phyloP scores from a whole-genome alignment of 1,140 invertebrate species.

The Achroia grisella region DNA sequence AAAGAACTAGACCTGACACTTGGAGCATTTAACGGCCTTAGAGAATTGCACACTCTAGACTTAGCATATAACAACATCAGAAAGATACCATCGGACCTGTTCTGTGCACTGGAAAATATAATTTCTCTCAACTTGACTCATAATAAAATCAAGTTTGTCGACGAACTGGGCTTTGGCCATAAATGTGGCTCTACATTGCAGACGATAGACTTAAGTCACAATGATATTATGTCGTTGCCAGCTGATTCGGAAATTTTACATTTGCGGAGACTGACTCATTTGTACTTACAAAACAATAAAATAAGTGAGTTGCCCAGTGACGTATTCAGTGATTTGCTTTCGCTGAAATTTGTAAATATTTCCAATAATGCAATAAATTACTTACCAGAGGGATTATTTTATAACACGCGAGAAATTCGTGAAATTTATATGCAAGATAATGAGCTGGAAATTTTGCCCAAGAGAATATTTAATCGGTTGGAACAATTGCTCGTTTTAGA shows the following conservation, averaged over 20 bases:
- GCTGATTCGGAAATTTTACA: conserved; percentile 80
- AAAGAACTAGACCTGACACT: conserved; percentile 77
- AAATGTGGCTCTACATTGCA: conserved; percentile 76
- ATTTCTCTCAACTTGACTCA: conserved; percentile 84
- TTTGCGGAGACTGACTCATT: conserved; percentile 79
- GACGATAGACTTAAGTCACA: conserved; percentile 81
- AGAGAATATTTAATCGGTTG: conserved; percentile 79
- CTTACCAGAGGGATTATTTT: conserved; percentile 82
- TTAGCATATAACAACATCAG: conserved; percentile 83
- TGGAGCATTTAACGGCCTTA: conserved; percentile 77
- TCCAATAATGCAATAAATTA: conserved; percentile 83
- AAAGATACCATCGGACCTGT: conserved; percentile 79
- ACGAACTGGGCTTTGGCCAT: conserved; percentile 78
- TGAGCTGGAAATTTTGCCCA: conserved; percentile 81
- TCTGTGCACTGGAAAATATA: conserved; percentile 82
- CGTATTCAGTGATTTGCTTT: conserved; percentile 79
- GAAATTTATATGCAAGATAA: conserved; percentile 85
- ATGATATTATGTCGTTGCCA: conserved; percentile 79
- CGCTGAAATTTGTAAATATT: conserved; percentile 83
- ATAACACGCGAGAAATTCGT: conserved; percentile 78
- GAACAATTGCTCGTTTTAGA: conserved; percentile 82
- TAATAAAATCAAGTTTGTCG: conserved; percentile 81
- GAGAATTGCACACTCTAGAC: conserved; percentile 81
- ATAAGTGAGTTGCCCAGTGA: conserved; percentile 79
- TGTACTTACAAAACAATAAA: conserved; percentile 84